Evolutionary conservation across 2,797 vertebrate genomes (phyloP).

Genomic region (Pelodytes ibericus): DNA sequence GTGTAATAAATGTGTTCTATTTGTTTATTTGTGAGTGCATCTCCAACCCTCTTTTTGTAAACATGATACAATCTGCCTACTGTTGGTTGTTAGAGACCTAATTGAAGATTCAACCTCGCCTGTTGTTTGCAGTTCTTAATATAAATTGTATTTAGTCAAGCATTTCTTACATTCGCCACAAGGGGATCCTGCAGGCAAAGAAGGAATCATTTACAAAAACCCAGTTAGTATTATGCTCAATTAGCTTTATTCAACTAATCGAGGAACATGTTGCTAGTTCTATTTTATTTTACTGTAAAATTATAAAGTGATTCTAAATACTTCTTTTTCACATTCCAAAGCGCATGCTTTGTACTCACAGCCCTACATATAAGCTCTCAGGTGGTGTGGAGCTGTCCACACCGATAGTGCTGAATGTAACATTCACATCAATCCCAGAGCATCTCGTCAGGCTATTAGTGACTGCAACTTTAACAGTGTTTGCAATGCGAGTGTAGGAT

Average conservation of each 20-base stretch:
- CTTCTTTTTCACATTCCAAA: neutral
- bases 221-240: neutral
- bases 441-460: neutral
- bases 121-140: too few relatives aligned
- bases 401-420: constrained; percentile 15
- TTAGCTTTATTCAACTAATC: constrained; percentile 12
- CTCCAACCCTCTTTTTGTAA: too few relatives aligned
- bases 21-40: too few relatives aligned
- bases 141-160: neutral
- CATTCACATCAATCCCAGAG: neutral
- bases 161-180: constrained; percentile 7
- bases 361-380: neutral
- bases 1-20: too few relatives aligned
- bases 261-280: neutral
- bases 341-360: neutral
- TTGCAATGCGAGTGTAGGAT: too few relatives aligned
- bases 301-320: neutral
- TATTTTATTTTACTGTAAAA: neutral
- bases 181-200: constrained; percentile 33
- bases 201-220: constrained; percentile 6
- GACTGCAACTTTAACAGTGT: too few relatives aligned
- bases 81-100: too few relatives aligned
- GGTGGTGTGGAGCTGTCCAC: constrained; percentile 1
- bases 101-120: too few relatives aligned
- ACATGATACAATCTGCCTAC: too few relatives aligned